These are phyloP conservation scores for Heliothis subflexa DNA, from an alignment of 1,140 invertebrate genomes.

Conservation along the genomic window DNA sequence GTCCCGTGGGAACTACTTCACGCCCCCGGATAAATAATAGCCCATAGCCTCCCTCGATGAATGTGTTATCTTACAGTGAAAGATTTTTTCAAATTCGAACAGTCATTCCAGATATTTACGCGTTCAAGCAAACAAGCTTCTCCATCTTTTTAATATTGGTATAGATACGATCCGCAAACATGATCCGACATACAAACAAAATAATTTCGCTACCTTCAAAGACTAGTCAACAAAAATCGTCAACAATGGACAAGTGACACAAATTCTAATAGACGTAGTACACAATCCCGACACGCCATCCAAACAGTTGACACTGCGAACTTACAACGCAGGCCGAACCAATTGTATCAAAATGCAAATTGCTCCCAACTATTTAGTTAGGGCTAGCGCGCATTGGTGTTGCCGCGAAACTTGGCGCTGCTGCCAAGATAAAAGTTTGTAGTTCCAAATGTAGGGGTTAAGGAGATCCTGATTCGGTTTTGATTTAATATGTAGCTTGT, in stretches of 20 bases:
- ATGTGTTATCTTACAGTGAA: too few relatives aligned
- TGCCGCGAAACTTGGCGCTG: slow-evolving; percentile 12
- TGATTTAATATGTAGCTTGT: neutral
- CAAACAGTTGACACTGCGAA: slow-evolving; percentile 44
- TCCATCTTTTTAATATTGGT: too few relatives aligned
- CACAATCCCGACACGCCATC: slow-evolving; percentile 32
- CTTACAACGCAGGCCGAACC: slow-evolving; percentile 31
- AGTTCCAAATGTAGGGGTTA: neutral
- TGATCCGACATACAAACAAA: neutral
- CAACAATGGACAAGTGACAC: slow-evolving; percentile 16
- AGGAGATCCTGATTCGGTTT: neutral
- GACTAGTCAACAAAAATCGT: neutral
- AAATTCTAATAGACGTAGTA: slow-evolving; percentile 37
- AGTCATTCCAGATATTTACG: too few relatives aligned
- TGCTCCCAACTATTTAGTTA: slow-evolving; percentile 64
- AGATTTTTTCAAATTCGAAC: too few relatives aligned
- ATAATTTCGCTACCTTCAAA: neutral
- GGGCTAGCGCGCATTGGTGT: slow-evolving; percentile 38
- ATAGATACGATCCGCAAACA: too few relatives aligned
- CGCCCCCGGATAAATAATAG: too few relatives aligned
- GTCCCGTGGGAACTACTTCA: too few relatives aligned
- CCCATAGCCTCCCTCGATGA: too few relatives aligned
- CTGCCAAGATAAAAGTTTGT: slow-evolving; percentile 21
- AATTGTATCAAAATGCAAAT: slow-evolving; percentile 67
- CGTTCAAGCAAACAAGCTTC: too few relatives aligned